Evolutionary conservation across 2,113 vertebrate genomes (phyloP), one percentile per base, ranked within the genome.

Genomic region (Lepisosteus oculatus): DNA sequence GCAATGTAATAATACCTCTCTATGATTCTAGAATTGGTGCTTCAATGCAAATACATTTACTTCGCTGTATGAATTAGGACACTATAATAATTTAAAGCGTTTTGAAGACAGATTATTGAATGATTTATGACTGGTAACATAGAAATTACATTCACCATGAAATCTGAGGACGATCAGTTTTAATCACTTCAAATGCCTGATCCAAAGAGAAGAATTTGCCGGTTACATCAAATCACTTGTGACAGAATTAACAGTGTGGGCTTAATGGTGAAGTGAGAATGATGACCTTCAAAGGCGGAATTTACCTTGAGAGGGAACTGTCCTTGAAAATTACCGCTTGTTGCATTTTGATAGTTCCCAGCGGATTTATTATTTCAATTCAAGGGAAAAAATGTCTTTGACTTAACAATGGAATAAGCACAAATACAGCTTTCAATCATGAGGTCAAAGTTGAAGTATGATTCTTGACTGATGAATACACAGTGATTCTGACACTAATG

Each of bases 171-270:
- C 12, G 57, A 51, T n/a, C n/a, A 13, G 57, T n/a, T 6, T 59
- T 65, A 13, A 55, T 65, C 64, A 14, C 47, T 6, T 51, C 47
- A 51, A 51, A 51, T 51, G 47, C 5, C 47, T 51, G 47, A 71
- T 14, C 44, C 43, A 51, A 47, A 59, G 62, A 63, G 51, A 64
- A 29, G 44, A 7, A 54, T 71, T 29, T 65, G 6, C 70, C 61
- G 54, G 11, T 9, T 15, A 64, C 17, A 55, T 71, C 70, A 64
- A 55, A 64, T 71, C 61, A 64, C 14, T 54, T 63, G 13, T 71
- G 69, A 71, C 47, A 55, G 15, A 43, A 41, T 43, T 64, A 71
- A 71, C 54, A 57, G 29, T 8, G 13, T 69, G 3, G 8, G 68
- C 29, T 51, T 43, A 69, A 69, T 69, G 68, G 68, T 13, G 41